Evolutionary conservation across 2,113 vertebrate genomes (phyloP), one percentile per base, ranked within the genome.

Genomic region (Istiophorus platypterus): DNA sequence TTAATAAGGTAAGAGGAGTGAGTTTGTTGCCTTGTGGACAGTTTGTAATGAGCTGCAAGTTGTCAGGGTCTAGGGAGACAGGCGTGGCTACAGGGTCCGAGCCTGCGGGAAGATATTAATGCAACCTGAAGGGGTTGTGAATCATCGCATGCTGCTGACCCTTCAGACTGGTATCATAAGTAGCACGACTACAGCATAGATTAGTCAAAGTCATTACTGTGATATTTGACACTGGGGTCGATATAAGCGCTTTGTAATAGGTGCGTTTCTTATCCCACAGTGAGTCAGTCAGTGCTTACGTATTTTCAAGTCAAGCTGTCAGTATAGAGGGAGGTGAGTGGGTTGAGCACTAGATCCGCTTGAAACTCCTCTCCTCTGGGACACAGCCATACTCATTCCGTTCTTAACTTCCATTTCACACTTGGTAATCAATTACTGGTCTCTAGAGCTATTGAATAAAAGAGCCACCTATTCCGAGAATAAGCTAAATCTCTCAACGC

Each of bases 381-480:
- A 90, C 80, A 75, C 31, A 39, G 80, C 63, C 78, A 82, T 79
- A 72, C 64, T 73, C 59, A 42, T 66, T 75, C 83, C 57, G 54
- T 81, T 86, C 90, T 87, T 86, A 90, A 93, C 89, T 90, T 92
- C 84, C 77, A 88, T 92, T 92, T 93, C 90, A 92, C 94, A 92
- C 87, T 85, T 51, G 72, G 80, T 88, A 93, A 94, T 94, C 89
- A 93, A 94, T 95, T 94, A 93, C 86, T 72, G 79, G 83, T 93
- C 87, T 90, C 91, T 72, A 27, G 86, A 85, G 86, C 83, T 82
- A 89, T 86, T 78, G 47, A 76, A 82, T 79, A 89, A 91, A 89
- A 90, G 65, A 85, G 73, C 80, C 51, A 85, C 82, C 86, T 90
- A 89, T 90, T 80, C 69, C 54, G 62, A 83, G 85, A 89, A 88